Evolutionary conservation across 2,797 vertebrate genomes (phyloP).

Genomic region (Hippocampus kuda): DNA sequence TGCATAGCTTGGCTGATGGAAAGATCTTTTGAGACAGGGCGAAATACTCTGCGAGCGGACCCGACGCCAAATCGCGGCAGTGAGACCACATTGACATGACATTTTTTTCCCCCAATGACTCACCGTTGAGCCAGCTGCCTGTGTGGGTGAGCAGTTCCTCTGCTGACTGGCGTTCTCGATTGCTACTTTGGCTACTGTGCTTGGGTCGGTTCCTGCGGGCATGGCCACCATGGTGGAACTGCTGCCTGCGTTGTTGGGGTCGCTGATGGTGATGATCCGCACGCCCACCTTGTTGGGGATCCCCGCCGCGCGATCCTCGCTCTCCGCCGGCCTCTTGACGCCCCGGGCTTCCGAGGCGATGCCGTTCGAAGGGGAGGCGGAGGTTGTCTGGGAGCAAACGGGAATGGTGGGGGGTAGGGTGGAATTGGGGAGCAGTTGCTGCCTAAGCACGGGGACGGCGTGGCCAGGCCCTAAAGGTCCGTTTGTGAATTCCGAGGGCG

Average conservation of each 20-base stretch:
- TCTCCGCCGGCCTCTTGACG: conserved; percentile 88
- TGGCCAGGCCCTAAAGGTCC: conserved; percentile 84
- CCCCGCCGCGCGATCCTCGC: conserved; percentile 75
- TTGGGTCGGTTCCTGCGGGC: conserved; percentile 94
- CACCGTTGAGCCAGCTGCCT: conserved; percentile 74
- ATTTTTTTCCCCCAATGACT: conserved; percentile 29
- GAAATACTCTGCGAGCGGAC: neutral
- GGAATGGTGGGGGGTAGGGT: conserved; percentile 68
- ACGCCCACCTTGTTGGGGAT: conserved; percentile 98
- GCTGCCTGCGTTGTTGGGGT: conserved; percentile 97
- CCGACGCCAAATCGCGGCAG: neutral
- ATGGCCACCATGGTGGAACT: conserved; percentile 98
- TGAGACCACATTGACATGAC: neutral
- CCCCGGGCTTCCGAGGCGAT: conserved; percentile 77
- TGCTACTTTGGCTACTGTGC: conserved; percentile 99
- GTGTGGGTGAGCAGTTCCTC: conserved; percentile 81
- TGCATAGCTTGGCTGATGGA: neutral
- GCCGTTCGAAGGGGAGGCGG: conserved; percentile 80
- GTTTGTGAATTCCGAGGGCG: conserved; percentile 80
- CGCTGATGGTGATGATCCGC: conserved; percentile 98
- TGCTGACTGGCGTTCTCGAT: conserved; percentile 98
- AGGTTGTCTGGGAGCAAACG: conserved; percentile 71
- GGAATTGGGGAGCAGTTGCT: conserved; percentile 80
- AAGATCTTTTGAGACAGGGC: neutral
- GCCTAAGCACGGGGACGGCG: conserved; percentile 72